These are phyloP conservation scores for Trichonephila clavipes DNA, from an alignment of 1,140 invertebrate genomes.

Conservation along the genomic window DNA sequence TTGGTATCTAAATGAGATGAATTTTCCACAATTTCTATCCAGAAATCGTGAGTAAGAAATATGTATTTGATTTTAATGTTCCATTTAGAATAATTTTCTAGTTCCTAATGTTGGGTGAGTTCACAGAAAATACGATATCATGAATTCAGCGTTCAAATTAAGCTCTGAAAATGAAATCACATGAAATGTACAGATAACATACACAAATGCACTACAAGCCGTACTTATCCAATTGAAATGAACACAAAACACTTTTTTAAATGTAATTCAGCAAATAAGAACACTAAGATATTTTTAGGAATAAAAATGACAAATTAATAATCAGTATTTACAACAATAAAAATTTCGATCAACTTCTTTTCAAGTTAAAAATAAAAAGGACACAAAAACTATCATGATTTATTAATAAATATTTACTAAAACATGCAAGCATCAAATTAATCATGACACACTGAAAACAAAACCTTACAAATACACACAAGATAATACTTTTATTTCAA, in stretches of 20 bases:
- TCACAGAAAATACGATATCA: not conserved
- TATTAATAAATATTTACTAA: no score
- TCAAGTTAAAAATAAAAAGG: not conserved
- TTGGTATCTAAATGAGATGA: not conserved
- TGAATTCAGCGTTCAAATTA: conserved; percentile 58
- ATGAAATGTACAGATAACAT: conserved; percentile 6
- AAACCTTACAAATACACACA: no score
- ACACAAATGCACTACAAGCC: not conserved
- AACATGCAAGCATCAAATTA: no score
- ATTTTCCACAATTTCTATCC: not conserved
- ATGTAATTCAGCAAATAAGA: not conserved
- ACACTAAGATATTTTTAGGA: not conserved
- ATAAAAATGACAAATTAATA: not conserved
- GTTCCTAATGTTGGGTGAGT: not conserved
- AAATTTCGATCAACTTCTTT: not conserved
- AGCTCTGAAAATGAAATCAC: conserved; percentile 53
- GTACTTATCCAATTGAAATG: not conserved
- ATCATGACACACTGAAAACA: no score
- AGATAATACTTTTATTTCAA: no score
- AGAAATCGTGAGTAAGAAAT: not conserved
- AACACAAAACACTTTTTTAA: not conserved
- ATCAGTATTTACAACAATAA: not conserved
- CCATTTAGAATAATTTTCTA: not conserved
- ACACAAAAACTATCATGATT: no score
- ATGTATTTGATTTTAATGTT: not conserved